A percentile compares a stretch with the other conserved stretches of the same genome.
Conservation (phyloP, 1,140 invertebrate species). For the Philotrypesis tridentata region DNA sequence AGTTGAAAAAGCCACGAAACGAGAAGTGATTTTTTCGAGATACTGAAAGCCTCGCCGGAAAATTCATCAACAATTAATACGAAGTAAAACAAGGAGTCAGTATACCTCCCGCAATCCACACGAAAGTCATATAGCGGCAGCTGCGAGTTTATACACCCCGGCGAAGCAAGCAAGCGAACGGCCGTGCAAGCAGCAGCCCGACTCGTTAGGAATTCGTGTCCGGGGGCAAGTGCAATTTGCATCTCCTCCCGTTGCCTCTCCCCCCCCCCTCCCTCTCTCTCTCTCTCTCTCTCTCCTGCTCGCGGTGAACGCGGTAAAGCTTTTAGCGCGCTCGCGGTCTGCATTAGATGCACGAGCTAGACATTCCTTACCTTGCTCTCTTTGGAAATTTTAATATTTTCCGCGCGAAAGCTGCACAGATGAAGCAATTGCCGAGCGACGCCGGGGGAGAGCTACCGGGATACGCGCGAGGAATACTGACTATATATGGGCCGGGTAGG, state of each 20-base stretch:
- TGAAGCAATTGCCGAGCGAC: background rate
- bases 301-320: constrained; percentile 40
- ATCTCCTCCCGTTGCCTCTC: constrained; percentile 12
- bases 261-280: background rate
- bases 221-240: constrained; percentile 40
- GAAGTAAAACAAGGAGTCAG: background rate
- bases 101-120: background rate
- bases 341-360: constrained; percentile 19
- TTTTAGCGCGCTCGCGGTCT: constrained; percentile 40
- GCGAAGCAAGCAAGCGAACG: background rate
- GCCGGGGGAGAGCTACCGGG: constrained; percentile 3
- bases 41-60: background rate
- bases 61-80: background rate
- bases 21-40: background rate
- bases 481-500: background rate
- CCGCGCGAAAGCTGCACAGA: background rate
- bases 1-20: background rate
- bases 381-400: constrained; percentile 38
- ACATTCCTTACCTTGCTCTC: constrained; percentile 3
- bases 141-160: constrained; percentile 1
- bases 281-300: constrained; percentile 22
- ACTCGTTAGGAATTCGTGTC: constrained; percentile 49
- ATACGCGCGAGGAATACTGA: background rate
- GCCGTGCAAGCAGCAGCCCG: background rate
- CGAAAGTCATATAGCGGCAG: background rate